Percentiles rank a stretch among this genome's conserved stretches.
Conservation (phyloP, 2,797 vertebrate genomes). For the Tauraco hartlaubi region DNA sequence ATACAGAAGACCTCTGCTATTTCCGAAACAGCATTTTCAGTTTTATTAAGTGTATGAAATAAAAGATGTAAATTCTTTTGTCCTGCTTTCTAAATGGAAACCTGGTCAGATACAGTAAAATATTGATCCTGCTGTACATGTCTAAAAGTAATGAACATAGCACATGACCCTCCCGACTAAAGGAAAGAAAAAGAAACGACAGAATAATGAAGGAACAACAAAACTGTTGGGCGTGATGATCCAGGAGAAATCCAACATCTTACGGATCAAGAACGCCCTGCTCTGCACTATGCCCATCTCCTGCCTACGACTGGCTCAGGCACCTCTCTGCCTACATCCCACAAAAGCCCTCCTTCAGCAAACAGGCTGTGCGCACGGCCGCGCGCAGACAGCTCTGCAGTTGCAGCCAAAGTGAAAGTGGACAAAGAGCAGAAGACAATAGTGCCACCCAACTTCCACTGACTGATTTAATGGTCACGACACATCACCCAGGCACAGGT, state of each 20-base stretch:
- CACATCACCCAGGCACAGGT: not conserved
- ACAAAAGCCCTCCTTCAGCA: not conserved
- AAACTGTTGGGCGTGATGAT: not conserved
- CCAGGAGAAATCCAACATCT: not conserved
- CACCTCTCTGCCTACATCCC: not conserved
- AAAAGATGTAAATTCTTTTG: not conserved
- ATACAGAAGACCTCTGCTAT: not conserved
- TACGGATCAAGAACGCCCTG: not conserved
- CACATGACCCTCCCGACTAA: not conserved
- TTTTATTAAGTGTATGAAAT: not conserved
- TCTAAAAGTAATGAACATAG: not conserved
- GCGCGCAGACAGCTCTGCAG: not conserved
- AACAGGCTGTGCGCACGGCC: fast-evolving
- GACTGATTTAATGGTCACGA: not conserved
- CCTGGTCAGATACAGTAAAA: not conserved
- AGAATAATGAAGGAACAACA: not conserved
- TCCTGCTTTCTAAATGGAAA: not conserved
- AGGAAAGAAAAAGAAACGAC: not conserved
- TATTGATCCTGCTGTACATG: not conserved
- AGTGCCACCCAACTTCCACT: not conserved
- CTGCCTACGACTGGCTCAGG: fast-evolving
- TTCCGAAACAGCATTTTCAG: not conserved
- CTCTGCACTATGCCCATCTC: not conserved
- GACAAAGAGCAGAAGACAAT: not conserved
- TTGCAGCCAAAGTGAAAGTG: fast-evolving